Base-by-base conservation (phyloP, 2,797 vertebrate species). In the Brachymystax lenok region DNA sequence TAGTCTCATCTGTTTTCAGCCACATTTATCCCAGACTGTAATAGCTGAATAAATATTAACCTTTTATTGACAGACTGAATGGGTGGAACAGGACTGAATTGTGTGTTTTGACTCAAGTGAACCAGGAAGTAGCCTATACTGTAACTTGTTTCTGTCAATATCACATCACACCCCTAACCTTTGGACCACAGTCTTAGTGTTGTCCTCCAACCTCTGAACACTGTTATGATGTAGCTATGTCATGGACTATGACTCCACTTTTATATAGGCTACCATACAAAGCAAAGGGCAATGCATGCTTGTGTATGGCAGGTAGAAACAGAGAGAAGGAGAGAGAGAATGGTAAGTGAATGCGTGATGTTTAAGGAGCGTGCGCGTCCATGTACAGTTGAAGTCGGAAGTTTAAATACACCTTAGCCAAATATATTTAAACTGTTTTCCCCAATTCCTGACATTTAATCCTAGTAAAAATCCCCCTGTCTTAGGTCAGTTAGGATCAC, bases 121-220 rank as follows among this genome's bases (percentile, higher is more conserved):
- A 74, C 72, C 69, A 76, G 61, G 73, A 79, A 71, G 61, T 72
- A 46, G 16, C 21, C 59, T 24, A 24, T 63, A 4, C 19, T 21
- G 2, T 63, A 66, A 74, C 27, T 24, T 66, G 46, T 69, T 50
- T 3, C 46, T 19, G 40, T 46, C 40, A 46, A 17, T 72, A 63
- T 73, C 33, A 63, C 72, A 69, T n/a, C 67, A 17, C 33, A 51
- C 69, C 72, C 72, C 59, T 72, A 27, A 74, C 59, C 72, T 74
- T 74, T 46, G 59, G 7, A 21, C 72, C 13, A n/a, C 10, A 63
- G 8, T 35, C 13, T 40, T 40, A 28, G 1, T n/a, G 13, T 73
- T 63, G 30, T 5, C n/a, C 71, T 40, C 40, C n/a, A 74, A 27
- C 21, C 5, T 33, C n/a, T 30, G 46, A 33, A 61, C 70, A 17